These are phyloP conservation scores for Drosophila lacicola DNA, from an alignment of 2,888 invertebrate genomes.

Conservation along the genomic window DNA sequence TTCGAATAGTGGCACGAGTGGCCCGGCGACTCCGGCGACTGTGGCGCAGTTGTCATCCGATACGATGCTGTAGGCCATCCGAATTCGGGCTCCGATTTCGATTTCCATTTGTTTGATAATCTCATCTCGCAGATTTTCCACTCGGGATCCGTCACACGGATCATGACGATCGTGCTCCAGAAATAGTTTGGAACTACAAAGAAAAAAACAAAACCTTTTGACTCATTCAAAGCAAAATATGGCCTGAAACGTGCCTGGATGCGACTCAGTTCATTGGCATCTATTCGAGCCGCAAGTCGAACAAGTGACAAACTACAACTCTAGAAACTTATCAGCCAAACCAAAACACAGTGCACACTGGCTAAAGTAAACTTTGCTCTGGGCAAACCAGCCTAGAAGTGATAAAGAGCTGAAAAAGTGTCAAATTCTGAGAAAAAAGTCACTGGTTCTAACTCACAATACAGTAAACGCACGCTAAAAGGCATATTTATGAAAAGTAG, in stretches of 20 bases:
- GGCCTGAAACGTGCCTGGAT: conserved; percentile 35
- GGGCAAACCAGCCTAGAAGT: too few relatives aligned
- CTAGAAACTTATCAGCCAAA: neutral
- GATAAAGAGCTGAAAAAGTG: too few relatives aligned
- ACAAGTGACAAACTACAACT: neutral
- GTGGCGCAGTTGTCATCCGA: conserved; percentile 25
- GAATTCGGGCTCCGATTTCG: conserved; percentile 15
- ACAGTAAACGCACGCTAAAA: too few relatives aligned
- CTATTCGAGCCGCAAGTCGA: conserved; percentile 12
- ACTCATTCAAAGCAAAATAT: conserved; percentile 10
- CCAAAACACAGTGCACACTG: too few relatives aligned
- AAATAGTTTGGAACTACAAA: neutral
- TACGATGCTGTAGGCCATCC: conserved; percentile 1
- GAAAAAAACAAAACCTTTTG: conserved; percentile 13
- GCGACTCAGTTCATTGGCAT: conserved; percentile 35
- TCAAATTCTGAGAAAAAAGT: too few relatives aligned
- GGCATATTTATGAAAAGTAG: too few relatives aligned
- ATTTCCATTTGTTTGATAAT: conserved; percentile 13
- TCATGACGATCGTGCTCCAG: neutral
- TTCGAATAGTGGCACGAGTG: conserved; percentile 40
- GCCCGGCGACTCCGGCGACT: conserved; percentile 2
- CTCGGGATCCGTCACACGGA: neutral
- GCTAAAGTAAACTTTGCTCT: neutral
- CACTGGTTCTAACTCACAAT: too few relatives aligned
- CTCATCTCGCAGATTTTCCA: too few relatives aligned